A percentile compares a stretch with the other conserved stretches of the same genome.
Conservation (phyloP, 2,888 invertebrate species). For the Tanypteryx hageni region DNA sequence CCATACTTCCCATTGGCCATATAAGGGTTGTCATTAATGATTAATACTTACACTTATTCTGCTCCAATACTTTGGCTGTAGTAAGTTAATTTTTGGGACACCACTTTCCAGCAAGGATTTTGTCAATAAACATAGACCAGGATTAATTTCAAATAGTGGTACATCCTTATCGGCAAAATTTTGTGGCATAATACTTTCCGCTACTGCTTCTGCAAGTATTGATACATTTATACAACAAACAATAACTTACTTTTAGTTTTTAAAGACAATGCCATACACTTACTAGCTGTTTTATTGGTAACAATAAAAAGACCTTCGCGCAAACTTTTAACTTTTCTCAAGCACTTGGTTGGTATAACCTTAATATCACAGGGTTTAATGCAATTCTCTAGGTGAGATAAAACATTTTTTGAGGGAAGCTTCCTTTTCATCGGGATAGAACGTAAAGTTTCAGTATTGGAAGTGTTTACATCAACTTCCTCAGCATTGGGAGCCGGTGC, state of each 20-base stretch:
- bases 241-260: not conserved
- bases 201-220: conserved; percentile 73
- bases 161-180: conserved; percentile 69
- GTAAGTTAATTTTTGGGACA: conserved; percentile 78
- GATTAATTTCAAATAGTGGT: conserved; percentile 81
- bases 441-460: not conserved
- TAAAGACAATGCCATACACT: conserved; percentile 71
- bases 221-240: not conserved
- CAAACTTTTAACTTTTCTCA: conserved; percentile 71
- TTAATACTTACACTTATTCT: conserved; percentile 75
- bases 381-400: not conserved
- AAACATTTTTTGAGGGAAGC: not conserved
- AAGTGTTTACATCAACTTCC: not conserved
- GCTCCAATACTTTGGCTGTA: conserved; percentile 79
- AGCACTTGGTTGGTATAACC: conserved; percentile 39
- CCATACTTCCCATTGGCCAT: conserved; percentile 22
- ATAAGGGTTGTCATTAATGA: conserved; percentile 67
- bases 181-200: conserved; percentile 69
- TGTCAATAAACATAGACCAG: conserved; percentile 83
- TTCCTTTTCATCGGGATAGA: not conserved
- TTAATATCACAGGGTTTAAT: not conserved
- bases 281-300: conserved; percentile 74
- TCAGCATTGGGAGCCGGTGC: not conserved
- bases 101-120: conserved; percentile 78
- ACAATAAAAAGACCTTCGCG: conserved; percentile 76